Evolutionary conservation across 2,888 invertebrate species (phyloP), one percentile per base, ranked within the genome.

Genomic region (Callyntrura guangdongensis): DNA sequence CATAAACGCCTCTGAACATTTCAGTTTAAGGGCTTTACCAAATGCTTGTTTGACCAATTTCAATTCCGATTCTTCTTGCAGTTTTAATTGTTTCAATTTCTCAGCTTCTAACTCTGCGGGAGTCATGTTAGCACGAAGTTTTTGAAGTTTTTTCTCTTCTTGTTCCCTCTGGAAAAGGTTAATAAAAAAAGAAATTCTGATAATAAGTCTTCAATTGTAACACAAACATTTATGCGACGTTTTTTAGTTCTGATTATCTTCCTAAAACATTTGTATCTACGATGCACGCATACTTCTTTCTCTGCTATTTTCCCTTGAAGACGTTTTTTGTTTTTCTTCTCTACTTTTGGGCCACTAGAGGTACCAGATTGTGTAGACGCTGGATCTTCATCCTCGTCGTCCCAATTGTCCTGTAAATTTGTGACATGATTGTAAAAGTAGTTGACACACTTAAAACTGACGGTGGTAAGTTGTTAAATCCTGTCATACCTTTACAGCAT

Each of bases 51-150:
- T 96, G 77, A 98, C 98, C 93, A 98, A 96, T 94, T 97, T 96
- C 86, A 98, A 96, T 95, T 99, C 99, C 0, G 98, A 97, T 95
- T 98, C 98, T 95, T 98, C 97, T 95, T 98, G 97, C 82, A 98
- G 95, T 95, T 98, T 97, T 95, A 98, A 97, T 93, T 96, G 95
- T 79, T 97, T 96, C 86, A 98, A 95, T 95, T 97, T 97, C 94
- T 98, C 97, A 3, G 97, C 97, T 81, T 96, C 94, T 94, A 96
- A 96, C 95, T 98, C 97, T 95, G 98, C 98, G 0, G 97, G 97
- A 11, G 97, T 97, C 94, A 98, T 92, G 22, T 72, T 83, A 64
- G 91, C 92, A 56, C 92, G 89, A 8, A 84, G 53, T 72, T 89
- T 89, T 56, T 91, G 87, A 49, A 91, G 56, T 17, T 82, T 56